Base-by-base conservation (phyloP, 1,140 invertebrate genomes). In the Papilio aristodemus region DNA sequence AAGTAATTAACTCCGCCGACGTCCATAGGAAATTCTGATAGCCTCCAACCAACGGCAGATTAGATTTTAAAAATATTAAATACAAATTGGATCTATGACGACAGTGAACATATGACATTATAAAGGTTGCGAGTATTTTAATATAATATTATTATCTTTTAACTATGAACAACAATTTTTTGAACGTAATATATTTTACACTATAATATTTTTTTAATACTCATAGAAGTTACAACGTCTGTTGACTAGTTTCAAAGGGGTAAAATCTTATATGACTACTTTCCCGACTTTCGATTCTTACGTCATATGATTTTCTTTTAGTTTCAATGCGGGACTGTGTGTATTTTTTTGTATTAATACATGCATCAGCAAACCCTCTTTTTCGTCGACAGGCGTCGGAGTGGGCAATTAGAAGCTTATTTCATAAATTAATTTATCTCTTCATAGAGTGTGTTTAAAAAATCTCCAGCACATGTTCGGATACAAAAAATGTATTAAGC, bases 351-450 rank as follows among this genome's bases (percentile, higher is more conserved):
- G 1, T 13, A 41, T 41, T 1, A 2, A 41, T 14, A 13, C 39
- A 4, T 17, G 27, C 58, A 36, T 7, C 14, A 9, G 17, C 32
- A 38, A 60, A 38, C 14, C 36, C 1, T 19, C 22, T 0, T 66
- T 66, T 50, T 37, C 25, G 25, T 5, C 13, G 43, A 14, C 41
- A 32, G 63, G 63, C 50, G 36, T 66, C 17, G 25, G 9, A 66
- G 63, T 19, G 25, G 43, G 43, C 50, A 66, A 66, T 66, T 50
- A 66, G 32, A 66, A 14, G 17, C 38, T 38, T 50, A 66, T 66
- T 66, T 66, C 41, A 25, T 5, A 46, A 64, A 39, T 41, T 17
- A 43, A 64, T 41, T 64, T 41, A 63, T 38, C 39, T 63, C 19
- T 27, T 41, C 60, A 39, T 25, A 41, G 36, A 10, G 13, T 6